Conservation (phyloP, 2,888 invertebrate species). For the Arge pagana region DNA sequence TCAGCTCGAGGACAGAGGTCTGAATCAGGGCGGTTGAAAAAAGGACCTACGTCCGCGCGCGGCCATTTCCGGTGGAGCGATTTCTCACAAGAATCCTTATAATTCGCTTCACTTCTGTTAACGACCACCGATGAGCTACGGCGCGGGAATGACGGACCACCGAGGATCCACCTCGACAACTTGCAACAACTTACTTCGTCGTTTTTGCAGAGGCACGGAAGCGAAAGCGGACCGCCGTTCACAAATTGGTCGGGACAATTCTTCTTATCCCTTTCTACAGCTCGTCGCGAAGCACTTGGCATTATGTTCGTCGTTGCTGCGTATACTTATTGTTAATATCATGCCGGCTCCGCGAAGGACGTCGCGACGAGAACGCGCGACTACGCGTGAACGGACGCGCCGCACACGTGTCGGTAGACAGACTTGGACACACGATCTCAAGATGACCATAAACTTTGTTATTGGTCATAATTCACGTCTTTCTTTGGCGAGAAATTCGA, state of each 20-base stretch:
- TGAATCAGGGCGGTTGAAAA: constrained; percentile 3
- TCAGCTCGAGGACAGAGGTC: background rate
- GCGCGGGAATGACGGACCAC: constrained; percentile 12
- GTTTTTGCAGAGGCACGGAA: constrained; percentile 10
- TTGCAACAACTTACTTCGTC: constrained; percentile 13
- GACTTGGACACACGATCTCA: too few species aligned
- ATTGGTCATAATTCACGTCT: too few species aligned
- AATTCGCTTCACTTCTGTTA: constrained; percentile 33
- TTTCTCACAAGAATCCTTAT: constrained; percentile 29
- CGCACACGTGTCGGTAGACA: too few species aligned
- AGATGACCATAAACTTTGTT: too few species aligned
- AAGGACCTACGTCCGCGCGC: constrained; percentile 13
- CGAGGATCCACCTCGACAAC: constrained; percentile 13
- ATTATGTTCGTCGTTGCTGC: constrained; percentile 35
- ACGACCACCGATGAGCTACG: constrained; percentile 16
- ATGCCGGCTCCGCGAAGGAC: too few species aligned
- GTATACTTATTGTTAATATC: too few species aligned
- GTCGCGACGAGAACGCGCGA: too few species aligned
- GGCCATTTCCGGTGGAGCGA: constrained; percentile 19
- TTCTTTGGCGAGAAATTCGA: too few species aligned
- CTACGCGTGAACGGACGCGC: too few species aligned
- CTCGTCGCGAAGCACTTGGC: constrained; percentile 38
- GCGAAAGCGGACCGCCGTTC: constrained; percentile 9
- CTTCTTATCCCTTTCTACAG: too few species aligned
- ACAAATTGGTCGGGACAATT: constrained; percentile 19